A percentile compares a stretch with the other conserved stretches of the same genome.
phyloP scores from a whole-genome alignment of 2,888 invertebrate species.

The Sinodicranocentrus sp. region DNA sequence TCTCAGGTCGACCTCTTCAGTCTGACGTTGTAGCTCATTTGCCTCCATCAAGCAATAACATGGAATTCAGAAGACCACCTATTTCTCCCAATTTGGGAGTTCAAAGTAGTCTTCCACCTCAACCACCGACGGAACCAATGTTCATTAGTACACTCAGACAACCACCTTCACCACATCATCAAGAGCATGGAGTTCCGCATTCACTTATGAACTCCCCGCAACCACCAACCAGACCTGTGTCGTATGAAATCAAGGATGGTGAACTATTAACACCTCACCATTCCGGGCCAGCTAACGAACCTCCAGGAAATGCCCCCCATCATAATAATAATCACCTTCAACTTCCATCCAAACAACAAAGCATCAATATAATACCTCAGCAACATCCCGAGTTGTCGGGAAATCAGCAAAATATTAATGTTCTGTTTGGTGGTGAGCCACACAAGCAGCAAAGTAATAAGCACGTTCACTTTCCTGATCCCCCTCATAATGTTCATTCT shows the following conservation, averaged over 20 bases:
- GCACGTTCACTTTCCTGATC: not conserved
- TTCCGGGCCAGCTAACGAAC: not conserved
- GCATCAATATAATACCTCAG: too few relatives aligned
- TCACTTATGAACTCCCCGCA: not conserved
- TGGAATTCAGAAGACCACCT: constrained; percentile 1
- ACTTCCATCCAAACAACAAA: too few relatives aligned
- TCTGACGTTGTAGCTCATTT: not conserved
- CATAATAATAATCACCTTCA: constrained; percentile 12
- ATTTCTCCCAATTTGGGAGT: not conserved
- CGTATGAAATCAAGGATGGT: constrained; percentile 38
- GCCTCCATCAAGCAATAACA: not conserved
- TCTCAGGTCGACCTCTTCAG: not conserved
- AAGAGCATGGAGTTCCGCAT: not conserved
- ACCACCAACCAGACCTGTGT: constrained; percentile 9
- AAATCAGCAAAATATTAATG: too few relatives aligned
- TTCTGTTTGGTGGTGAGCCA: too few relatives aligned
- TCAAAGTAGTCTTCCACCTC: constrained; percentile 16
- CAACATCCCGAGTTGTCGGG: too few relatives aligned
- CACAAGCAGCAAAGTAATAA: not conserved
- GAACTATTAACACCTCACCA: constrained; percentile 25
- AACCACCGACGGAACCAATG: not conserved
- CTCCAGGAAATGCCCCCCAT: constrained; percentile 12
- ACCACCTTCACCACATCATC: constrained; percentile 6
- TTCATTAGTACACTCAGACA: not conserved
- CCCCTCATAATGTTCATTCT: not conserved